A percentile compares a stretch with the other conserved stretches of the same genome.
These are phyloP conservation scores for Fregata magnificens DNA, from an alignment of 2,113 vertebrate species.

Conservation along the genomic window DNA sequence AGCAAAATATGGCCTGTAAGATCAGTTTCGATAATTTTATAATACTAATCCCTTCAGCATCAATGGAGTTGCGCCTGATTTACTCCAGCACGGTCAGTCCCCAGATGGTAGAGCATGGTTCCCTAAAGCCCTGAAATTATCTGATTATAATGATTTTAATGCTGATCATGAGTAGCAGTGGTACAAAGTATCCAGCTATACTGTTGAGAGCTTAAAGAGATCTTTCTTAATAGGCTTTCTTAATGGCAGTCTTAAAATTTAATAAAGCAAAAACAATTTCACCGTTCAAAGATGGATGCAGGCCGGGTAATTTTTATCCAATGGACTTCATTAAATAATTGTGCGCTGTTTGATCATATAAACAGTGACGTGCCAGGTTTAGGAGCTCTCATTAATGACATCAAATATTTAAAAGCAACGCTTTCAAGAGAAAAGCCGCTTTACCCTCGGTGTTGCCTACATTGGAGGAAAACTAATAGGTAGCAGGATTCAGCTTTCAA, in stretches of 20 bases:
- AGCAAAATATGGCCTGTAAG: background rate
- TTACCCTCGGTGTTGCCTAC: background rate
- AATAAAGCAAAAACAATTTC: constrained; percentile 1
- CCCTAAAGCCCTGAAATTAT: constrained; percentile 19
- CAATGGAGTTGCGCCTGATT: background rate
- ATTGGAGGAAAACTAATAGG: background rate
- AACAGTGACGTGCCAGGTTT: background rate
- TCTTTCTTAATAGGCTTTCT: constrained; percentile 44
- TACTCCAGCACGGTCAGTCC: background rate
- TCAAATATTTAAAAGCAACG: background rate
- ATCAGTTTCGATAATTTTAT: background rate
- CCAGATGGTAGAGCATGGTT: constrained; percentile 40
- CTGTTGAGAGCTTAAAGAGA: background rate
- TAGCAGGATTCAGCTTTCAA: background rate
- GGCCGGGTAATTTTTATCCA: background rate
- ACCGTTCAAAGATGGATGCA: background rate
- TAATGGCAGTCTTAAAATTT: background rate
- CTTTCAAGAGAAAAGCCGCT: background rate
- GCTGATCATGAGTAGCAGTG: constrained; percentile 37
- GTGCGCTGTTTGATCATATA: background rate
- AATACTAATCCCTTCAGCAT: background rate
- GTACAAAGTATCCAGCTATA: constrained; percentile 35
- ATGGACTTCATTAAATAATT: background rate
- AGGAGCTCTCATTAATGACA: background rate
- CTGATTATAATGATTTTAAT: constrained; percentile 35